These are phyloP conservation scores for Semnornis frantzii DNA, from an alignment of 2,113 vertebrate species.

Conservation along the genomic window DNA sequence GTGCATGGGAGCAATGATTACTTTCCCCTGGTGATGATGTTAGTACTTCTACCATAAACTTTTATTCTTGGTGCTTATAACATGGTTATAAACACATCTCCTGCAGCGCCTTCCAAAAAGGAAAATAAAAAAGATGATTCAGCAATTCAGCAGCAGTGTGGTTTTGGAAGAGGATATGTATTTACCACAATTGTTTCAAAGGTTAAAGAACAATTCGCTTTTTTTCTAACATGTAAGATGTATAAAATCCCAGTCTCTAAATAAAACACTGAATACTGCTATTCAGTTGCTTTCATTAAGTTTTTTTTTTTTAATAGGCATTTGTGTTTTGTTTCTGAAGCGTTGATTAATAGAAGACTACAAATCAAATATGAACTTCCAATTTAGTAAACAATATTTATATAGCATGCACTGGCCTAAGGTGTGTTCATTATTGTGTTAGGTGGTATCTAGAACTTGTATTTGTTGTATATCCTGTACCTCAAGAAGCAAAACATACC, in stretches of 20 bases:
- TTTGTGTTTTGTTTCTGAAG: neutral
- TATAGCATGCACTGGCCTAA: neutral
- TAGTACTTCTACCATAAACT: neutral
- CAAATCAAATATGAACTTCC: neutral
- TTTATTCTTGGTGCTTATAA: neutral
- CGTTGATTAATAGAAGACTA: neutral
- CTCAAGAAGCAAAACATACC: neutral
- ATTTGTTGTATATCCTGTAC: neutral
- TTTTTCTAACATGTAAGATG: neutral
- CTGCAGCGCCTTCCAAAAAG: neutral
- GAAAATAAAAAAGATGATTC: neutral
- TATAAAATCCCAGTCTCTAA: neutral
- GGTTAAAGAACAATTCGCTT: neutral
- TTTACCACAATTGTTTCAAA: neutral
- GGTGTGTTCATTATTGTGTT: neutral
- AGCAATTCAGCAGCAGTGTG: neutral
- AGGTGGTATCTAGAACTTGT: neutral
- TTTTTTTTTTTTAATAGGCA: neutral
- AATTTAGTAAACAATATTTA: neutral
- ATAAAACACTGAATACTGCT: neutral
- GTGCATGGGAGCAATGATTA: neutral
- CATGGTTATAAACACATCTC: neutral
- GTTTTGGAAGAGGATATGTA: neutral
- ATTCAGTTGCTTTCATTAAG: neutral
- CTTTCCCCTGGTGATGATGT: neutral